phyloP scores from a whole-genome alignment of 2,888 invertebrate species.

The Nomada fabriciana region DNA sequence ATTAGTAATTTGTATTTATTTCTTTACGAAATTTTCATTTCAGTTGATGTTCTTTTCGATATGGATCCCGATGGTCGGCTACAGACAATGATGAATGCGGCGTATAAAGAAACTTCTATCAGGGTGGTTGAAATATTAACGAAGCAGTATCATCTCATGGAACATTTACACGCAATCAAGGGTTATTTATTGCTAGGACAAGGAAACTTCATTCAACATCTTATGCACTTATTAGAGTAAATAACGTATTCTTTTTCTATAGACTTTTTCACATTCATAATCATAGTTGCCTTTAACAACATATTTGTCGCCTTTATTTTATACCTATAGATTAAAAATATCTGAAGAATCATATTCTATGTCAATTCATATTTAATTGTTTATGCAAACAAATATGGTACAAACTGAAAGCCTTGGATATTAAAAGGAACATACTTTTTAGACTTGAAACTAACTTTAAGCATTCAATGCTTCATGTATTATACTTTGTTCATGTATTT shows the following conservation, averaged over 20 bases:
- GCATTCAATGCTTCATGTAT: not conserved
- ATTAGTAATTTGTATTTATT: not conserved
- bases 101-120: conserved; percentile 94
- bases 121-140: conserved; percentile 94
- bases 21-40: conserved; percentile 1
- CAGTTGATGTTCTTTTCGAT: conserved; percentile 88
- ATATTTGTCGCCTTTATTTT: not conserved
- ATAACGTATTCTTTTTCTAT: conserved; percentile 76
- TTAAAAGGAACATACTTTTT: too few relatives aligned
- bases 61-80: conserved; percentile 91
- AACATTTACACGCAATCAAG: conserved; percentile 95
- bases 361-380: too few relatives aligned
- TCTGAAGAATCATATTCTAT: too few relatives aligned
- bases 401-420: too few relatives aligned
- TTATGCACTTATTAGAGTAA: conserved; percentile 96
- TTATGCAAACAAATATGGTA: too few relatives aligned
- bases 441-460: too few relatives aligned
- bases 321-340: not conserved
- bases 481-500: conserved; percentile 7
- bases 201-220: conserved; percentile 97
- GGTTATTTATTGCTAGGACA: conserved; percentile 96
- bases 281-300: not conserved
- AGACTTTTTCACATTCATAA: too few relatives aligned
- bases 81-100: conserved; percentile 92
- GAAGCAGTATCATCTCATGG: conserved; percentile 94